Base-by-base conservation (phyloP, 2,113 vertebrate genomes). In the Choloepus hoffmanni region DNA sequence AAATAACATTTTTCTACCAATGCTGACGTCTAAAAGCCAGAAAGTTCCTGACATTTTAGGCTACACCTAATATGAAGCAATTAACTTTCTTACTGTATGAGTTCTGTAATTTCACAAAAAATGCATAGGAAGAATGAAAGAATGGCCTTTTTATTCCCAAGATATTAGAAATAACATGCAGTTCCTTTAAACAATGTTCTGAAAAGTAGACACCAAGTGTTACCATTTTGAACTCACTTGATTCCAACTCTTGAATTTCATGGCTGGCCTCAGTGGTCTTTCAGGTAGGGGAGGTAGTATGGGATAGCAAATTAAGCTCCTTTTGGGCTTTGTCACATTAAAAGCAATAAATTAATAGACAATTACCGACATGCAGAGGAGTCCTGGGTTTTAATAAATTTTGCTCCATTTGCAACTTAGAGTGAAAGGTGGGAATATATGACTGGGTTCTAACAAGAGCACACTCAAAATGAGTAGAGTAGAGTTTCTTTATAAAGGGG, bases 21-120 rank as follows among this genome's bases (percentile, higher is more conserved):
- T 50, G 58, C 58, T 90, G 58, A 74, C 33, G 53, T 50, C 48
- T 83, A 16, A 78, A 19, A 48, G 12, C 58, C 48, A 68, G 70
- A 79, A 94, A 62, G 58, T 94, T 79, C 65, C 62, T 87, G 21
- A 90, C 83, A 24, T 79, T 84, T 94, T 43, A 94, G 21, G 45
- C 21, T 48, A 5, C 16, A 67, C n/a, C 50, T 65, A 30, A 62
- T n/a, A 78, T 63, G 76, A 90, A 90, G 16, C 73, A 92, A 58
- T 78, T 53, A 68, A 33, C 23, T 85, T 92, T 88, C 68, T 92
- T 92, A 30, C 33, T 93, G 12, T 84, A 0, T 83, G 84, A 74
- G 16, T 68, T 87, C 24, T 79, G 13, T 74, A 50, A 30, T 68
- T 84, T 96, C 65, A 81, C 81, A 36, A 94, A 78, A 92, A 89